phyloP scores from a whole-genome alignment of 2,797 vertebrate species.

The Danio tinwini region DNA sequence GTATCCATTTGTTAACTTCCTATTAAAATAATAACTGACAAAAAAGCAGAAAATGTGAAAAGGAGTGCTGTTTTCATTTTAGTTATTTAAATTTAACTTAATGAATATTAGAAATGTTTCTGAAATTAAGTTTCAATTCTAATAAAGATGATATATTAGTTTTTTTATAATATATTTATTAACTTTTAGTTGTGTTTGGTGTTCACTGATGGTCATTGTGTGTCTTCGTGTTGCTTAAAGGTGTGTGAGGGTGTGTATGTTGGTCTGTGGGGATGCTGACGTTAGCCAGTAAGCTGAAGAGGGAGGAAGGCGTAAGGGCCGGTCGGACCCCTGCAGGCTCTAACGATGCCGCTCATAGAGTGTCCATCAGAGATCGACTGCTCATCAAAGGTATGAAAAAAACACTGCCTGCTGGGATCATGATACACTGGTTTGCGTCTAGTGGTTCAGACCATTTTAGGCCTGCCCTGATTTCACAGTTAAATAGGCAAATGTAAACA shows the following conservation, averaged over 20 bases:
- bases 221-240: constrained; percentile 22
- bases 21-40: no score
- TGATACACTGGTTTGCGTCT: background rate
- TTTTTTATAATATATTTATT: background rate
- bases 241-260: constrained; percentile 47
- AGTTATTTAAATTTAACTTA: background rate
- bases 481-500: background rate
- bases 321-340: constrained; percentile 79
- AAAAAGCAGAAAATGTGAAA: no score
- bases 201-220: background rate
- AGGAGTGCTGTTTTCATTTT: background rate
- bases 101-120: background rate
- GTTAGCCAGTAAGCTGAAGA: constrained; percentile 93
- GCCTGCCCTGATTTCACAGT: background rate
- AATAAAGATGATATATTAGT: no score
- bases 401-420: background rate
- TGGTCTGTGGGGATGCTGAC: constrained; percentile 86
- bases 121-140: background rate
- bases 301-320: constrained; percentile 89
- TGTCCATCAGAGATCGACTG: constrained; percentile 93
- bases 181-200: background rate
- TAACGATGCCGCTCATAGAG: constrained; percentile 87
- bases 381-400: constrained; percentile 91
- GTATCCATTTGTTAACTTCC: no score
- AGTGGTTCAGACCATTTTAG: background rate